phyloP scores from a whole-genome alignment of 1,140 invertebrate species.

The Oncopodura yosiiana region DNA sequence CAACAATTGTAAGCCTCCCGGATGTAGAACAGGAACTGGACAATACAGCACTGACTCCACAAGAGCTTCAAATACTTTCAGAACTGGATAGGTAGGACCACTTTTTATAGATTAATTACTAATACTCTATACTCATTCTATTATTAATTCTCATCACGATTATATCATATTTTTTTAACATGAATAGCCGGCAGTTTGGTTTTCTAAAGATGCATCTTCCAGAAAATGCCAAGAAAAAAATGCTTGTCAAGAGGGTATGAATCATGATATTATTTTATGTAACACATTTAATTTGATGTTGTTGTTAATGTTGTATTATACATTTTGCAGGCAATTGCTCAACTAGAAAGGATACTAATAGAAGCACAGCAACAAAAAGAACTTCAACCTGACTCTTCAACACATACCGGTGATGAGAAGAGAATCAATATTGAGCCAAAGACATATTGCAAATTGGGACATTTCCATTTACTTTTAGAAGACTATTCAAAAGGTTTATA shows the following conservation, averaged over 20 bases:
- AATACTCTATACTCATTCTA: slow-evolving; percentile 5
- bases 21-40: not conserved
- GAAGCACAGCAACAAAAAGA: slow-evolving; percentile 59
- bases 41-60: slow-evolving; percentile 45
- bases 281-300: slow-evolving; percentile 8
- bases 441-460: slow-evolving; percentile 85
- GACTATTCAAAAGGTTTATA: slow-evolving; percentile 76
- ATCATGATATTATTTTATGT: slow-evolving; percentile 8
- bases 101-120: not conserved
- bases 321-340: slow-evolving; percentile 57
- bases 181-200: slow-evolving; percentile 71
- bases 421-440: slow-evolving; percentile 60
- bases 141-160: slow-evolving; percentile 3
- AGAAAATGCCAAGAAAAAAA: slow-evolving; percentile 65
- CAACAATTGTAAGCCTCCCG: no score
- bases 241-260: slow-evolving; percentile 61
- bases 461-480: slow-evolving; percentile 82
- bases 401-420: slow-evolving; percentile 39
- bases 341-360: slow-evolving; percentile 69
- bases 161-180: slow-evolving; percentile 31
- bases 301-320: not conserved
- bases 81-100: slow-evolving; percentile 65
- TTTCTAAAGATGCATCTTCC: slow-evolving; percentile 65
- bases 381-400: slow-evolving; percentile 41
- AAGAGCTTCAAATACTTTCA: slow-evolving; percentile 69